Evolutionary conservation across 2,888 invertebrate genomes (phyloP), one percentile per base, ranked within the genome.

Genomic region (Drosophila neotestacea): DNA sequence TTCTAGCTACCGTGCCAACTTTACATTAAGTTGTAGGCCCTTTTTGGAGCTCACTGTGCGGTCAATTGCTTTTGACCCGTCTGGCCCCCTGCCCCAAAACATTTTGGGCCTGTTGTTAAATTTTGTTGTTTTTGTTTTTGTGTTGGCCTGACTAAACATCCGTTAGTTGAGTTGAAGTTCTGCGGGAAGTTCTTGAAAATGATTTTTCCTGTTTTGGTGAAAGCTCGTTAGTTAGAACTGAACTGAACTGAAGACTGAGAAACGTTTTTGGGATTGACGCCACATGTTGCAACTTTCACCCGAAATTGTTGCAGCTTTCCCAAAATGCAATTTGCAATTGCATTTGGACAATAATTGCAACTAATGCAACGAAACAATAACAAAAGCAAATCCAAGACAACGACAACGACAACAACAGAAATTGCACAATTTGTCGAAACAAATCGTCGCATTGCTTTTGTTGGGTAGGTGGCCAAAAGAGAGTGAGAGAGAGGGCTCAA

Each of bases 291-390:
- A 83, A 76, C 86, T 84, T 81, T 71, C 71, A 77, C 77, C 62
- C 56, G 62, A 80, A 78, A 66, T 70, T 56, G 63, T 55, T 48
- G 50, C 60, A 51, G 77, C 79, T 85, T 83, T 84, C 71, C 66
- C 80, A 59, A 80, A 84, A 77, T 84, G 81, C 81, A 84, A 86
- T 86, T 85, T 80, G 82, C 85, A 87, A 85, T 85, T 82, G 82
- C 51, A 72, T 80, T 85, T 79, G 71, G 82, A 82, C 86, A 87
- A 85, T 87, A 77, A 85, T 80, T 85, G 87, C 85, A 87, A 73
- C 82, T 72, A 84, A 79, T 84, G 76, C 71, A 73, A 72, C 67
- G 61, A 70, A 70, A 72, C 75, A 72, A 68, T 64, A 72, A 64
- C 69, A 78, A 68, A 58, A 64, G 62, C 51, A 60, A 58, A 59